A percentile compares a stretch with the other conserved stretches of the same genome.
Conservation (phyloP, 1,140 invertebrate genomes). For the Armadillidium nasatum region DNA sequence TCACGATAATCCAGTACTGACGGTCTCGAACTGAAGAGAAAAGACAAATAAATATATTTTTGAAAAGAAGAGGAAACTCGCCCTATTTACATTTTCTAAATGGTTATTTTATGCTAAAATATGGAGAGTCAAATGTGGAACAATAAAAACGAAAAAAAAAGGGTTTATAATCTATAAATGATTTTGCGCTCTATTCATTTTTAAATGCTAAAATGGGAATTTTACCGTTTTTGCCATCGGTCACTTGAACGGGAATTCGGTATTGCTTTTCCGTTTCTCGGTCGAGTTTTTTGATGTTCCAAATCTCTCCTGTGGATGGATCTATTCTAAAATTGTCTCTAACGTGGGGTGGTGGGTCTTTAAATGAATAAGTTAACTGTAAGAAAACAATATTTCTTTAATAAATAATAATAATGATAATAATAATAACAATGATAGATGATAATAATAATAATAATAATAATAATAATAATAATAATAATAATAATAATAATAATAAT, state of each 20-base stretch:
- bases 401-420: no score
- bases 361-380: conserved; percentile 25
- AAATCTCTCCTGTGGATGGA: conserved; percentile 18
- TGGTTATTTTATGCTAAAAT: neutral
- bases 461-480: no score
- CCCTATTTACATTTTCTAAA: neutral
- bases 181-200: neutral
- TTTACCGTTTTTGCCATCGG: conserved; percentile 21
- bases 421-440: no score
- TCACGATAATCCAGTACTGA: conserved; percentile 28
- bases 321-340: conserved; percentile 23
- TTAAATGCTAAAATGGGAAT: no score
- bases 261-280: conserved; percentile 25
- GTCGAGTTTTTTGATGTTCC: conserved; percentile 24
- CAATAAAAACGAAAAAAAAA: neutral
- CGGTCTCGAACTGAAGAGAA: conserved; percentile 10
- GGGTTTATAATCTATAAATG: neutral
- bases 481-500: no score
- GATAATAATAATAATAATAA: no score
- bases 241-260: conserved; percentile 25
- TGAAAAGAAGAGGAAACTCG: neutral
- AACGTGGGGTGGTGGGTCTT: conserved; percentile 18
- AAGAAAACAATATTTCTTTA: neutral
- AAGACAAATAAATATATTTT: neutral
- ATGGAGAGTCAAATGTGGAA: neutral